These are phyloP conservation scores for Callyntrura guangdongensis DNA, from an alignment of 2,888 invertebrate species.

Conservation along the genomic window DNA sequence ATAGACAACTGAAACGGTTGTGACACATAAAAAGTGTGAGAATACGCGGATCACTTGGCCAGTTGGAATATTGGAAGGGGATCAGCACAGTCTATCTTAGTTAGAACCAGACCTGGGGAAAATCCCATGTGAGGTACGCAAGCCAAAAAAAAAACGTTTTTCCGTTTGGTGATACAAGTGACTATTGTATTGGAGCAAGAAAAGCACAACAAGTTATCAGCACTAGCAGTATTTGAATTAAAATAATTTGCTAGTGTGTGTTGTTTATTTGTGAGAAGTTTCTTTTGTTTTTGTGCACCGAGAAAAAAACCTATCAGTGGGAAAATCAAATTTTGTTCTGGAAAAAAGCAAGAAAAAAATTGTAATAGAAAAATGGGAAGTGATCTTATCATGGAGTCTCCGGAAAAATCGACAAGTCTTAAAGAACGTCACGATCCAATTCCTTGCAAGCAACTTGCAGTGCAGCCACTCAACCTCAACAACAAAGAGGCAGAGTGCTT, in stretches of 20 bases:
- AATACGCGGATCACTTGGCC: slow-evolving; percentile 62
- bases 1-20: slow-evolving; percentile 48
- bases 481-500: slow-evolving; percentile 78
- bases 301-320: neutral
- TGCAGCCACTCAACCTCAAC: slow-evolving; percentile 55
- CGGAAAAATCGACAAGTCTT: slow-evolving; percentile 63
- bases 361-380: slow-evolving; percentile 61
- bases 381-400: slow-evolving; percentile 72
- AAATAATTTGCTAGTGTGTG: neutral
- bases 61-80: slow-evolving; percentile 66
- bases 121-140: slow-evolving; percentile 24
- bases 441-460: slow-evolving; percentile 41
- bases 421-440: slow-evolving; percentile 57
- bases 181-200: too few relatives aligned
- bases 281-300: neutral
- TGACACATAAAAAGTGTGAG: slow-evolving; percentile 68
- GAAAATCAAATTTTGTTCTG: neutral
- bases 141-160: neutral
- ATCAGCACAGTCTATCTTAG: slow-evolving; percentile 13
- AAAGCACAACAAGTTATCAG: too few relatives aligned
- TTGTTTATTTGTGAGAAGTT: slow-evolving; percentile 30
- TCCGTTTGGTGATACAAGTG: neutral
- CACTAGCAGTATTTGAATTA: neutral
- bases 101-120: slow-evolving; percentile 25
- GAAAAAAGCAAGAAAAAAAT: neutral